Percentiles rank a stretch among this genome's conserved stretches.
These are phyloP conservation scores for Pandemis heparana DNA, from an alignment of 2,888 invertebrate species.

Conservation along the genomic window DNA sequence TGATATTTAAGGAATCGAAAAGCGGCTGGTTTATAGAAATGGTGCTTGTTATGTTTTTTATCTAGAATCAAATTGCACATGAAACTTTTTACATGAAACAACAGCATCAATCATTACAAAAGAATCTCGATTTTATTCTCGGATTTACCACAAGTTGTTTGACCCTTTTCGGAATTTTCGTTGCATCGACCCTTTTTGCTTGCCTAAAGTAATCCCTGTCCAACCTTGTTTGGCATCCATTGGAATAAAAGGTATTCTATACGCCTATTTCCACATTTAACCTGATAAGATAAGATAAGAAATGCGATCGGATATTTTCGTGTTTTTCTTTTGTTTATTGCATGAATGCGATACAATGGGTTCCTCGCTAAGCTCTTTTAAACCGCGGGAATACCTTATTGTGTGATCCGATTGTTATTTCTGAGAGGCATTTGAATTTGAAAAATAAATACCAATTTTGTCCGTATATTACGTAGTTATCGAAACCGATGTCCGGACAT, in stretches of 20 bases:
- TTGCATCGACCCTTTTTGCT: slow-evolving; percentile 22
- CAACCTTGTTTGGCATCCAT: slow-evolving; percentile 21
- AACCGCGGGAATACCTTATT: not conserved
- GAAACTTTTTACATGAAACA: not conserved
- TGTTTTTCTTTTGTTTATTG: slow-evolving; percentile 9
- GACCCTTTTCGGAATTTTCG: slow-evolving; percentile 20
- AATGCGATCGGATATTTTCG: not conserved
- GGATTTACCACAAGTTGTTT: slow-evolving; percentile 9
- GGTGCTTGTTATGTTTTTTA: no score
- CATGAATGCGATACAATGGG: slow-evolving; percentile 8
- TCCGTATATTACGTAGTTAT: not conserved
- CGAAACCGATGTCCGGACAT: not conserved
- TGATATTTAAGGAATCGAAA: no score
- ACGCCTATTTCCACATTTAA: slow-evolving; percentile 17
- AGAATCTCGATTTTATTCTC: slow-evolving; percentile 5
- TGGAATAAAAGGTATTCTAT: slow-evolving; percentile 18
- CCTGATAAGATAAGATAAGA: not conserved
- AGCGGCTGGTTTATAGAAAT: no score
- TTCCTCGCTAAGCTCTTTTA: slow-evolving; percentile 5
- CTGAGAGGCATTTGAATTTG: not conserved
- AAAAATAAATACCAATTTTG: not conserved
- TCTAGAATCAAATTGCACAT: not conserved
- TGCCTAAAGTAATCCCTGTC: slow-evolving; percentile 16
- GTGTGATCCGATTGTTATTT: not conserved
- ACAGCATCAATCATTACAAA: slow-evolving; percentile 7